Conservation (phyloP, 2,888 invertebrate species). For the Eulithis testata region DNA sequence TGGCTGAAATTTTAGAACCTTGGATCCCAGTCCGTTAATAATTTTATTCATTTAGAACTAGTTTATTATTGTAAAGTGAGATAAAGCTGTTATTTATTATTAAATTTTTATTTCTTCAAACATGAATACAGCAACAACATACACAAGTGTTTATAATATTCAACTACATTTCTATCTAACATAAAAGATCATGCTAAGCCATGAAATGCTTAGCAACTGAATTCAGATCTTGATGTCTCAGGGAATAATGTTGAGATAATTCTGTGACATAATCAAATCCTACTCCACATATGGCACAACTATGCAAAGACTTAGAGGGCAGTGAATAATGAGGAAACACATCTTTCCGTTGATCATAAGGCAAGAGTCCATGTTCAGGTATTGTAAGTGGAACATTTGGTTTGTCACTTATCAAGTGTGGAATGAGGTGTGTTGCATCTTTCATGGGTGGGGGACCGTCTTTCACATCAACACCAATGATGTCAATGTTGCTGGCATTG, state of each 20-base stretch:
- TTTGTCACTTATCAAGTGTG: slow-evolving; percentile 57
- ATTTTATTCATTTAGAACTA: slow-evolving; percentile 27
- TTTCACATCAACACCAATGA: slow-evolving; percentile 69
- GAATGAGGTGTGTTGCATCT: slow-evolving; percentile 58
- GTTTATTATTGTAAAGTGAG: slow-evolving; percentile 25
- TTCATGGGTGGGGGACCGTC: slow-evolving; percentile 57
- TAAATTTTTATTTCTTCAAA: slow-evolving; percentile 21
- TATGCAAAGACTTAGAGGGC: slow-evolving; percentile 45
- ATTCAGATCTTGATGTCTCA: slow-evolving; percentile 59
- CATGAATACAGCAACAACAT: slow-evolving; percentile 1
- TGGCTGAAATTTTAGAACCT: slow-evolving; percentile 84
- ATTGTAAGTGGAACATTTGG: slow-evolving; percentile 46
- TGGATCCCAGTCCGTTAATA: slow-evolving; percentile 88
- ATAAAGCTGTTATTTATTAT: slow-evolving; percentile 18
- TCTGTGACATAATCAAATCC: slow-evolving; percentile 63
- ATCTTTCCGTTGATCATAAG: slow-evolving; percentile 56
- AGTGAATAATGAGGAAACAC: slow-evolving; percentile 54
- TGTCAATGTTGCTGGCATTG: slow-evolving; percentile 60
- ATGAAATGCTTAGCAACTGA: slow-evolving; percentile 44
- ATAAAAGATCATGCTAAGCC: slow-evolving; percentile 20
- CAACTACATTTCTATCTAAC: background rate
- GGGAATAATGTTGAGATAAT: slow-evolving; percentile 65
- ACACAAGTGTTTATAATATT: background rate
- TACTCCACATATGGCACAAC: slow-evolving; percentile 67
- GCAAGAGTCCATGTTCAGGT: slow-evolving; percentile 46